Conservation (phyloP, 2,797 vertebrate species). For the Phalanger gymnotis region DNA sequence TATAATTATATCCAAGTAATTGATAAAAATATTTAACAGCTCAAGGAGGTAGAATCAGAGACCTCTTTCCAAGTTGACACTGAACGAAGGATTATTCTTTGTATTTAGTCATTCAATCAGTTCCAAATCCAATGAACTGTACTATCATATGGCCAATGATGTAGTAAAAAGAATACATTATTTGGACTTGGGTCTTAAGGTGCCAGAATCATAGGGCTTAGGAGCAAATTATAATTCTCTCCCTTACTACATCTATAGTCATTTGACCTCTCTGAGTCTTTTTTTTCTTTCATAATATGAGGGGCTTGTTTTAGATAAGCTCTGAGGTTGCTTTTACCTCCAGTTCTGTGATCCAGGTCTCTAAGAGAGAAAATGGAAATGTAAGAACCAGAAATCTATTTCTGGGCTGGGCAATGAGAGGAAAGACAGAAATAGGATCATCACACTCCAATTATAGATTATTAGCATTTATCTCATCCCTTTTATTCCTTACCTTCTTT, state of each 20-base stretch:
- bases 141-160: background rate
- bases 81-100: background rate
- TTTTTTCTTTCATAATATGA: too few species aligned
- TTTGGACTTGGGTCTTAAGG: background rate
- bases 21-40: background rate
- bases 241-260: background rate
- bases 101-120: background rate
- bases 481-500: too few species aligned
- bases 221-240: too few species aligned
- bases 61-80: background rate
- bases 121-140: background rate
- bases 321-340: background rate
- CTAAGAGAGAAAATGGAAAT: background rate
- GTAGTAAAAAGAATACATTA: background rate
- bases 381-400: background rate
- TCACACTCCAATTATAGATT: too few species aligned
- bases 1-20: background rate
- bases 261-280: background rate
- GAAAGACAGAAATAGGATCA: too few species aligned
- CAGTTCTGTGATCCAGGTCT: background rate
- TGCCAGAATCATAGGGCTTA: background rate
- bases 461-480: too few species aligned
- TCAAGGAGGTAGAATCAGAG: background rate
- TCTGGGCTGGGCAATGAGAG: background rate
- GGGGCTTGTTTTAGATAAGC: too few species aligned